Base-by-base conservation (phyloP, 2,113 vertebrate species). In the Argyrosomus japonicus region DNA sequence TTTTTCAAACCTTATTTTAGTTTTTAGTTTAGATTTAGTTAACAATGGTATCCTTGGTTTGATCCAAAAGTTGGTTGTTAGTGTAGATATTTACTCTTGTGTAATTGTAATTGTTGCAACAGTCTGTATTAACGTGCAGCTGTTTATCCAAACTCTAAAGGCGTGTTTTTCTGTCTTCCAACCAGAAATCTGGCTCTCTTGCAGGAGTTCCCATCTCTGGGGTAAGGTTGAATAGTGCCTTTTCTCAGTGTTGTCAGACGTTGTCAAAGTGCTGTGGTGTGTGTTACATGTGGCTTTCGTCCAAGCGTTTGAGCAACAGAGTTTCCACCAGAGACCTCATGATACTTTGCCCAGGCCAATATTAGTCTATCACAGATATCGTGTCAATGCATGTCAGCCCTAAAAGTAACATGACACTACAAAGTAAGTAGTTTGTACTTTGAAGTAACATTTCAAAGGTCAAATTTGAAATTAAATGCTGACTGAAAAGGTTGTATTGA, bases 151-250 rank as follows among this genome's bases (percentile, higher is more conserved):
- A 45, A 56, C 32, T 45, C 29, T 74, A 19, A 82, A 40, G 36
- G 36, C 25, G 13, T 54, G 18, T 77, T 3, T 81, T 45, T 71
- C 45, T 92, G 79, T 85, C 5, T 75, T 27, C 77, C 32, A 36
- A 60, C 7, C 93, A 99, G 98, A 97, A 96, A 93, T 96, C 96
- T 73, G 94, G 96, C 77, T 95, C 95, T 71, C 95, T 99, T 63
- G 95, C 96, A 85, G 97, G 97, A 81, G 94, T 99, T 75, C 98
- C 98, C 14, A 97, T 99, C 93, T 99, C 98, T 17, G 98, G 98
- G 96, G 98, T 99, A 95, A 97, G 96, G 89, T 13, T 32, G 32
- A 32, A 1, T 32, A 32, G 32, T 32, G 32, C 6, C 17, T 17
- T 13, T 17, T 57, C 11, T 18, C 5, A 6, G 12, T 56, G 1